Evolutionary conservation across 1,140 invertebrate genomes (phyloP).

Genomic region (Dolichoris vasculosae): DNA sequence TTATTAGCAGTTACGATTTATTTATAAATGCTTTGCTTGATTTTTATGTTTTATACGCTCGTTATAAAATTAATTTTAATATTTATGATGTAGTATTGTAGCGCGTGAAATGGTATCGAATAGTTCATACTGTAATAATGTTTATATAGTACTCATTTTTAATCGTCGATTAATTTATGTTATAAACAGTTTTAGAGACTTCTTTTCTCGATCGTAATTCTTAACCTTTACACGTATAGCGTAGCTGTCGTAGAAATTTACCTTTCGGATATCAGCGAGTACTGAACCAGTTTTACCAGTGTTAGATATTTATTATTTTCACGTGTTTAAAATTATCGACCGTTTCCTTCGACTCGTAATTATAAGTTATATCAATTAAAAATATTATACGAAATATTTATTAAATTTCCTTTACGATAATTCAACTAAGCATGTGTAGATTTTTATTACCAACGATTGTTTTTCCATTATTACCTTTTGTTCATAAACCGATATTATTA

Average conservation of each 20-base stretch:
- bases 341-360: neutral
- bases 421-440: too few relatives aligned
- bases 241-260: too few relatives aligned
- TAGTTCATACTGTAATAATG: neutral
- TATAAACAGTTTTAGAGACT: neutral
- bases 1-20: neutral
- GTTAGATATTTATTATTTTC: neutral
- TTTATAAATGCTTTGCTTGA: neutral
- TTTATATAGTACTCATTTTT: neutral
- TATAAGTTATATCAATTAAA: neutral
- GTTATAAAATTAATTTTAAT: neutral
- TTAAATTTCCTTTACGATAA: neutral
- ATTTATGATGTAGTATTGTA: neutral
- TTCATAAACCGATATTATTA: too few relatives aligned
- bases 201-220: neutral
- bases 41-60: neutral
- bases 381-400: too few relatives aligned
- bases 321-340: neutral
- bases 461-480: too few relatives aligned
- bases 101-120: neutral
- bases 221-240: too few relatives aligned
- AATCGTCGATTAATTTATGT: neutral
- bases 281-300: slow-evolving; percentile 1
- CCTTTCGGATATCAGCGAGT: neutral
- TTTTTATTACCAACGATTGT: too few relatives aligned